Base-by-base conservation (phyloP, 2,113 vertebrate genomes). In the Seriola rivoliana region DNA sequence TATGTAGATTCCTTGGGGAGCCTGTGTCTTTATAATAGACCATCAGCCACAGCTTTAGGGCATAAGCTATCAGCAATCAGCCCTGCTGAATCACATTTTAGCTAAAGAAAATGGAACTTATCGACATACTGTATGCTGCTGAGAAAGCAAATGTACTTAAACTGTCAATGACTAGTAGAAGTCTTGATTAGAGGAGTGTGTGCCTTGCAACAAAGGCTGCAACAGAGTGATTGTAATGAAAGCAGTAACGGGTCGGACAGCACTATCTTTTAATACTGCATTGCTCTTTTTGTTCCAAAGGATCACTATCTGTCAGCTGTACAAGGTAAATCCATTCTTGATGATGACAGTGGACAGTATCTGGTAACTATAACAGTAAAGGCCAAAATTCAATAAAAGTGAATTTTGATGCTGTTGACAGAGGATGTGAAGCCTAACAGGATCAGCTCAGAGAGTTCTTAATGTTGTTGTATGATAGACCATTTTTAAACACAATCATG, bases 101-200 rank as follows among this genome's bases (percentile, higher is more conserved):
- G 42, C 62, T 57, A 32, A 78, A 75, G 81, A 86, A 86, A 89
- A 89, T 84, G 65, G 64, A 48, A 86, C 66, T 70, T 83, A 90
- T 85, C 14, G 73, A 85, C 78, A 72, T 76, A 54, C 29, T 85
- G 52, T 71, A 74, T 59, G 36, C 78, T 89, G 82, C 85, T 89
- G 79, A 89, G 77, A 76, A 89, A 86, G 75, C 64, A 90, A 81
- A 82, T 65, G 82, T 76, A 85, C 85, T 85, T 72, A 74, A 85
- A 68, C 68, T 82, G 77, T 76, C 85, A 73, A 71, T 86, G 78
- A 73, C 42, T 36, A 25, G 52, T 42, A 42, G 42, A 82, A 67
- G 79, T 71, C 83, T 80, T 83, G 60, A 88, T 82, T 63, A 77
- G 63, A 60, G 38, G 10, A 78, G 63, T 62, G 70, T 73, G 58